phyloP scores from a whole-genome alignment of 2,113 vertebrate genomes.

The Pristiophorus japonicus region DNA sequence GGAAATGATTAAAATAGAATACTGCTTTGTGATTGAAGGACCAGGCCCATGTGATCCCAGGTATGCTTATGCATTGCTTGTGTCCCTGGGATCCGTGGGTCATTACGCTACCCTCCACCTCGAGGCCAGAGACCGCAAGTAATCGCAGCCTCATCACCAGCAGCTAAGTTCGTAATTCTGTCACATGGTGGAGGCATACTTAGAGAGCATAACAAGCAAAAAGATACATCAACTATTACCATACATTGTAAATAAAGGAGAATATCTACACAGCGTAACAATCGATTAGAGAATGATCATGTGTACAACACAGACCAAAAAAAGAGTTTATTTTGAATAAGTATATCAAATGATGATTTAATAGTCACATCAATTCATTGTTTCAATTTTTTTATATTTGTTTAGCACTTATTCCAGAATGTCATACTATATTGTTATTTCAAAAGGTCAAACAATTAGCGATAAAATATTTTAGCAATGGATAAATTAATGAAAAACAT shows the following conservation, averaged over 20 bases:
- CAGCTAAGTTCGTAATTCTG: too few species aligned
- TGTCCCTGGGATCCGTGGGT: too few species aligned
- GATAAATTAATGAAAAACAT: neutral
- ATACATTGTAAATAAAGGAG: neutral
- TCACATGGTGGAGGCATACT: neutral
- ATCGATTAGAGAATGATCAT: neutral
- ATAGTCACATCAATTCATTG: neutral
- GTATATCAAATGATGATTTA: neutral
- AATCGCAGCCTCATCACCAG: too few species aligned
- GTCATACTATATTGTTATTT: neutral
- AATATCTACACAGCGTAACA: neutral
- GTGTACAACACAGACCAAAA: neutral
- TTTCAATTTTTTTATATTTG: neutral
- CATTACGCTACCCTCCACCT: too few species aligned
- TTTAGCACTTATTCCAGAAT: neutral
- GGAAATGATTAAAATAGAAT: too few species aligned
- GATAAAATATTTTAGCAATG: neutral
- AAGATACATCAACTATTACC: neutral
- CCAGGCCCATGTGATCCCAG: too few species aligned
- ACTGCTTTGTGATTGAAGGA: too few species aligned
- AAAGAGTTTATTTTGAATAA: neutral
- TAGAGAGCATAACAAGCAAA: neutral
- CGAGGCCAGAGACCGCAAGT: too few species aligned
- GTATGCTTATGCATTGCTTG: too few species aligned
- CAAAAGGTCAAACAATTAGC: neutral